Evolutionary conservation across 2,888 invertebrate species (phyloP), one percentile per base, ranked within the genome.

Genomic region (Sesamia inferens): DNA sequence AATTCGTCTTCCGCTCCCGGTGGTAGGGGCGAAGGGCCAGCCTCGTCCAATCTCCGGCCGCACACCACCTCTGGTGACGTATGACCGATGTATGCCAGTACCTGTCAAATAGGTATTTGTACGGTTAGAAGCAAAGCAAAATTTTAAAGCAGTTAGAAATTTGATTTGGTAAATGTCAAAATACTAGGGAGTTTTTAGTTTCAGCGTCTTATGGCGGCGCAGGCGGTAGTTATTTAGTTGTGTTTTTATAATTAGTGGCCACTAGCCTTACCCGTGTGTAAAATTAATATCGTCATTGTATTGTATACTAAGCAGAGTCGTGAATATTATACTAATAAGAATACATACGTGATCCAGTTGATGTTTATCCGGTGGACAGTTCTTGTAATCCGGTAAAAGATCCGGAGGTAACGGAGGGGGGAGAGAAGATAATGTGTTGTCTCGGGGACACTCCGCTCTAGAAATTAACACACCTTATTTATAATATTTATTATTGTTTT

Each of bases 11-110:
- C 99, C 2, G 98, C 96, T 79, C 98, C 97, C 31, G 97, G 95
- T 70, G 98, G 97, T 81, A 99, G 95, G 0, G 98, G 98, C 62
- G 98, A 97, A 64, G 97, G 96, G 51, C 98, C 97, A 3, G 99
- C 98, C 78, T 97, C 97, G 93, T 99, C 99, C 78, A 99, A 95
- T 61, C 98, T 97, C 71, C 94, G 96, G 51, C 98, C 97, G 83
- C 94, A 93, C 73, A 98, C 94, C 90, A 99, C 98, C 92, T 99
- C 99, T 0, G 99, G 98, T 87, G 99, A 99, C 3, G 99, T 98
- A 92, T 98, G 97, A 0, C 99, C 99, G 88, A 99, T 98, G 94
- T 99, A 99, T 87, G 98, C 98, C 75, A 99, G 95, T 77, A 99
- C 96, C 99, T 99, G 67, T 48, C 47, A 11, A 61, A 65, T 51